Base-by-base conservation (phyloP, 1,140 invertebrate genomes). In the Bactericera cockerelli region DNA sequence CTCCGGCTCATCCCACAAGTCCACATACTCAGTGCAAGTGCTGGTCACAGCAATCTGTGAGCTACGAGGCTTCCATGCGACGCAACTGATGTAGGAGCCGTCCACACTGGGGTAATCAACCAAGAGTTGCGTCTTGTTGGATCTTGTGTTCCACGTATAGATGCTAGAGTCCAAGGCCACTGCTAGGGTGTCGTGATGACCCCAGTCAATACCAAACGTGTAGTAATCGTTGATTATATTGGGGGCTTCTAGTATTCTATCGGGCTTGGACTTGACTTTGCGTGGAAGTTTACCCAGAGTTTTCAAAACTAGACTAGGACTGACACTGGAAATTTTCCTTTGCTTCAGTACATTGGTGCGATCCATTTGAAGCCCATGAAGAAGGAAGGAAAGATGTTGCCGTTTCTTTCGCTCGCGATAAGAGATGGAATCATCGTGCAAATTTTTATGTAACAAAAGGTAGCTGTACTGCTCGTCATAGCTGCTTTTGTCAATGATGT, bases 371-470 rank as follows among this genome's bases (percentile, higher is more conserved):
- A 16, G 19, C 8, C 42, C 42, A n/a, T 49, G 42, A 6, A 49
- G 42, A n/a, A 49, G 42, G 8, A 49, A 49, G 3, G 42, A 49
- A 49, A 49, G 42, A 49, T 19, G n/a, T 19, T n/a, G 4, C 19
- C 42, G 42, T 49, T 49, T 49, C 22, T 49, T 49, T 49, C n/a
- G 42, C 19, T 49, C 42, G 6, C 42, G 42, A 49, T 49, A 49
- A n/a, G 42, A 49, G 22, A 49, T 49, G 42, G 42, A 10, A 3
- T 49, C 42, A 16, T 16, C 22, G 10, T 36, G 10, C 10, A 36
- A 36, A 31, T 31, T 31, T 49, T 4, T n/a, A 10, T 22, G n/a
- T n/a, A 10, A 16, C 22, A 49, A n/a, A 8, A 49, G 22, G 19
- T 49, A 49, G 19, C 42, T 49, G n/a, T n/a, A 49, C n/a, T 10